A percentile compares a stretch with the other conserved stretches of the same genome.
These are phyloP conservation scores for Sciaenops ocellatus DNA, from an alignment of 2,797 vertebrate species.

Conservation along the genomic window DNA sequence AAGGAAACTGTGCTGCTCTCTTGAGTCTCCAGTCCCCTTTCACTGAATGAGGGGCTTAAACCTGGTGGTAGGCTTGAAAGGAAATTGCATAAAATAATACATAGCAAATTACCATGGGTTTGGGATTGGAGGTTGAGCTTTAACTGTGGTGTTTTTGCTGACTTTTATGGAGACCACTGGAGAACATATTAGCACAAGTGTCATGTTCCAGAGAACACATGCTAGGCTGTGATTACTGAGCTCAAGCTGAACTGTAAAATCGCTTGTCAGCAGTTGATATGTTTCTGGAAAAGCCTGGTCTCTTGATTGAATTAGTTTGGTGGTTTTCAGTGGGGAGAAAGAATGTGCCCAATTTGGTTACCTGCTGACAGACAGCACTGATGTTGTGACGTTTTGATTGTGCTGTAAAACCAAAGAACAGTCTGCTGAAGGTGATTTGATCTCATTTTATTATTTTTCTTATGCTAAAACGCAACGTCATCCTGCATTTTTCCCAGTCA, in stretches of 20 bases:
- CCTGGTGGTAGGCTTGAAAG: slow-evolving; percentile 55
- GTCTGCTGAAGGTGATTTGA: slow-evolving; percentile 19
- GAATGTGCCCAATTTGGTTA: slow-evolving; percentile 76
- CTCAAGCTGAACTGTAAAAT: slow-evolving; percentile 81
- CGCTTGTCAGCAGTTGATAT: slow-evolving; percentile 84
- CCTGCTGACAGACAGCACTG: slow-evolving; percentile 67
- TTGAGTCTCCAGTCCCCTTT: slow-evolving; percentile 21
- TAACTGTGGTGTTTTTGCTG: slow-evolving; percentile 68
- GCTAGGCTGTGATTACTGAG: slow-evolving; percentile 81
- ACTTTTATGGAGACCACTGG: slow-evolving; percentile 76
- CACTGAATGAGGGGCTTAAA: slow-evolving; percentile 51
- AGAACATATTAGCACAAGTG: slow-evolving; percentile 82
- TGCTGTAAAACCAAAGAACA: slow-evolving; percentile 38
- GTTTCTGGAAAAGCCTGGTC: slow-evolving; percentile 78
- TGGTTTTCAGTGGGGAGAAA: slow-evolving; percentile 71
- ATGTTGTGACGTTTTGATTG: slow-evolving; percentile 64
- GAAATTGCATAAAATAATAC: slow-evolving; percentile 78
- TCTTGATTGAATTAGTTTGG: slow-evolving; percentile 84
- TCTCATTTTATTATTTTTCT: not conserved
- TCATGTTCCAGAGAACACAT: slow-evolving; percentile 81
- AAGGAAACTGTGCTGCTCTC: slow-evolving; percentile 44
- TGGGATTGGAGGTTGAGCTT: slow-evolving; percentile 64
- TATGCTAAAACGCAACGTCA: not conserved
- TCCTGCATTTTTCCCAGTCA: not conserved
- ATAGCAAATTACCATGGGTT: slow-evolving; percentile 67